phyloP scores from a whole-genome alignment of 2,797 vertebrate genomes.

The Oryzias dopingdopingensis region DNA sequence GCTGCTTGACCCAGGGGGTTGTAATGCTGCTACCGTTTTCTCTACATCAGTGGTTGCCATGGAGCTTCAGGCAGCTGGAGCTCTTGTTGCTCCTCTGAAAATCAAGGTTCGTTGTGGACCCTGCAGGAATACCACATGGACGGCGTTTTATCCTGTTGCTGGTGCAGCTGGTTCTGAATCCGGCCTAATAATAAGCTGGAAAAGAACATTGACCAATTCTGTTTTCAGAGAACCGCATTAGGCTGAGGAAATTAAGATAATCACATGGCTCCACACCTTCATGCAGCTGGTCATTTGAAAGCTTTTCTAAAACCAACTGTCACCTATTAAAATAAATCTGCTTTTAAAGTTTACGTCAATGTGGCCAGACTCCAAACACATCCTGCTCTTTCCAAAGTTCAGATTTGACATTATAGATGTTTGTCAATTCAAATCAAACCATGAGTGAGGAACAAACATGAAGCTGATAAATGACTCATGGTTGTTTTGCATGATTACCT shows the following conservation, averaged over 20 bases:
- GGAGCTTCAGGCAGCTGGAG: no score
- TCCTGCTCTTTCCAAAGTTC: constrained; percentile 7
- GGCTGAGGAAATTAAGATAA: constrained; percentile 29
- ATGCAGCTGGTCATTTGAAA: neutral
- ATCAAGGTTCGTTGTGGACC: neutral
- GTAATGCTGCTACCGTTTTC: no score
- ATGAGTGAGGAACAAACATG: constrained; percentile 15
- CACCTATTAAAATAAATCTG: neutral
- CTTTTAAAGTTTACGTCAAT: neutral
- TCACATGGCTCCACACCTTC: neutral
- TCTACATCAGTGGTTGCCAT: no score
- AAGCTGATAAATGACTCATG: neutral
- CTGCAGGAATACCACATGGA: neutral
- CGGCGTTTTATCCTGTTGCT: no score
- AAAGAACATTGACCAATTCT: neutral
- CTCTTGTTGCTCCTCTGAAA: constrained; percentile 2
- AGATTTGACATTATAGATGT: constrained; percentile 9
- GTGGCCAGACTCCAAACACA: neutral
- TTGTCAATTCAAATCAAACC: neutral
- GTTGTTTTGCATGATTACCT: neutral
- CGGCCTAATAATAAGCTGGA: no score
- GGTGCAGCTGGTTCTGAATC: no score
- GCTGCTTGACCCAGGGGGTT: no score
- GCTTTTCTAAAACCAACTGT: constrained; percentile 3
- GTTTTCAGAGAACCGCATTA: constrained; percentile 1